phyloP scores from a whole-genome alignment of 2,888 invertebrate species.

The Ophioninae sp. region DNA sequence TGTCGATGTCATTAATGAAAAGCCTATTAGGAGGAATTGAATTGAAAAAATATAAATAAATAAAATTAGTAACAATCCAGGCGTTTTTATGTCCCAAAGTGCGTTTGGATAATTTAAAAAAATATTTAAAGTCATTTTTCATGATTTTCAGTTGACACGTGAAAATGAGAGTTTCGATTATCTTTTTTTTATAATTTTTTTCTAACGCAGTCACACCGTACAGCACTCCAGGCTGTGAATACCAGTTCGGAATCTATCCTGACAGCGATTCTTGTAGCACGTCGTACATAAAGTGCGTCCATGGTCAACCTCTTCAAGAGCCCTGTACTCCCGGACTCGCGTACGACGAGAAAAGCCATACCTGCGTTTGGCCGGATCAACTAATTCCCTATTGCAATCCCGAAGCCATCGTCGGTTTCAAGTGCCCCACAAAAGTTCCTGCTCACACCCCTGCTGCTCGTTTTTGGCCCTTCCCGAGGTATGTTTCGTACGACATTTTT shows the following conservation, averaged over 20 bases:
- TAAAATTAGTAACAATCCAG: no score
- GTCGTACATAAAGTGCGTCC: constrained; percentile 92
- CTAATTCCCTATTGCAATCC: constrained; percentile 93
- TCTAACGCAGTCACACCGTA: constrained; percentile 87
- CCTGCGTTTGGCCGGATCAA: constrained; percentile 97
- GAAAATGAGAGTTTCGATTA: no score
- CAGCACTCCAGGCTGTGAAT: constrained; percentile 92
- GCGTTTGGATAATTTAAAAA: no score
- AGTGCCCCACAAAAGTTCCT: constrained; percentile 93
- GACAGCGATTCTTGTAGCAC: constrained; percentile 91
- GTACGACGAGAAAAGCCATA: constrained; percentile 93
- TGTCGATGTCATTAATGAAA: no score
- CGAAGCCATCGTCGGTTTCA: constrained; percentile 95
- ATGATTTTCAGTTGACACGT: no score
- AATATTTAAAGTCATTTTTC: no score
- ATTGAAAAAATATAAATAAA: no score
- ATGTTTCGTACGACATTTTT: constrained; percentile 25
- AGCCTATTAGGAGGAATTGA: no score
- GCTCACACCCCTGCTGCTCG: constrained; percentile 90
- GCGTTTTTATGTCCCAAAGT: no score
- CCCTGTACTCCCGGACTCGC: constrained; percentile 94
- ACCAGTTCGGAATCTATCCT: constrained; percentile 94
- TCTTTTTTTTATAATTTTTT: no score
- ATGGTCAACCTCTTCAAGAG: constrained; percentile 90
- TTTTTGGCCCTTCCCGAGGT: constrained; percentile 95